phyloP scores from a whole-genome alignment of 2,888 invertebrate species.

The Nomada hirtipes region DNA sequence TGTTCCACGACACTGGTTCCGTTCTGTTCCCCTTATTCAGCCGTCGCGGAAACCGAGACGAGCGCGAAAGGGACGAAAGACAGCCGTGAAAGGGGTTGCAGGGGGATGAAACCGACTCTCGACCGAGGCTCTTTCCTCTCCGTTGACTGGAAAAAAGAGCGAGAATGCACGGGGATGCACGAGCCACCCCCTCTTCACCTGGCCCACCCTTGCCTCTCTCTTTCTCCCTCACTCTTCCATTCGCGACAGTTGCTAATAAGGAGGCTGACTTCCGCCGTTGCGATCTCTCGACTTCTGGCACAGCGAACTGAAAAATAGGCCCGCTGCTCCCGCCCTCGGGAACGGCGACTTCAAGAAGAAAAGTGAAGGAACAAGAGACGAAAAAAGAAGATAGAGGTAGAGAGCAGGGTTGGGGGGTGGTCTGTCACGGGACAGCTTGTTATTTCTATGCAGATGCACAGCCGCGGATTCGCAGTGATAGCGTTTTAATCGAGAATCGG shows the following conservation, averaged over 20 bases:
- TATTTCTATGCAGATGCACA: conserved; percentile 44
- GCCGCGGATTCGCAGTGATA: conserved; percentile 16
- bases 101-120: conserved; percentile 37
- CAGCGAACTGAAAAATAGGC: conserved; percentile 53
- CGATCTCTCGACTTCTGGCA: conserved; percentile 55
- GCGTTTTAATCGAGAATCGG: conserved; percentile 44
- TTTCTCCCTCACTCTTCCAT: neutral
- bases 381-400: neutral
- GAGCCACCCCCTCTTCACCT: neutral
- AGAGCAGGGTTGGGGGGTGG: neutral
- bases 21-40: conserved; percentile 62
- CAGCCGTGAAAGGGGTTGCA: conserved; percentile 5
- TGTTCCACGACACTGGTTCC: conserved; percentile 69
- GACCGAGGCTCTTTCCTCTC: conserved; percentile 60
- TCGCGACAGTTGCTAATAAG: conserved; percentile 72
- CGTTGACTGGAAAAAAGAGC: conserved; percentile 55
- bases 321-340: neutral
- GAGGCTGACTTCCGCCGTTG: conserved; percentile 54
- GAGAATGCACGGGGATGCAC: conserved; percentile 36
- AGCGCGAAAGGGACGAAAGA: conserved; percentile 22
- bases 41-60: conserved; percentile 44
- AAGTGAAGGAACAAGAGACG: no score
- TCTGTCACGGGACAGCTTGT: conserved; percentile 5
- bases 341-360: neutral
- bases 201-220: no score